phyloP scores from a whole-genome alignment of 2,888 invertebrate species.

The Scotopteryx bipunctaria region DNA sequence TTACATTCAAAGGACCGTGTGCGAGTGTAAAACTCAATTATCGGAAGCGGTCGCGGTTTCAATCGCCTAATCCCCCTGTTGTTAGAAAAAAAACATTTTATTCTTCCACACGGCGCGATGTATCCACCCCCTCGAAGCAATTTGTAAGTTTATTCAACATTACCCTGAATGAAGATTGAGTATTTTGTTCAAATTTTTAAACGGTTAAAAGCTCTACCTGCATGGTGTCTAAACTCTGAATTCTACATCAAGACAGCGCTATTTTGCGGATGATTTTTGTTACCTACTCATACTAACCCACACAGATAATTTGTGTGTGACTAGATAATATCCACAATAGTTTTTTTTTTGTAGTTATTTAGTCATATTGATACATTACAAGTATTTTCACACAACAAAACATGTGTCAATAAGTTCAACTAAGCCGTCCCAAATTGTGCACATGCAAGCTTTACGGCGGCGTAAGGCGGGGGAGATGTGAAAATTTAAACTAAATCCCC shows the following conservation, averaged over 20 bases:
- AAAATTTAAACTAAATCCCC: constrained; percentile 73
- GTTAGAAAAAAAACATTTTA: constrained; percentile 48
- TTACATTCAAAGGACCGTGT: constrained; percentile 17
- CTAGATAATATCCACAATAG: too few species aligned
- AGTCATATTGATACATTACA: too few species aligned
- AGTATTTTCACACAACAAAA: too few species aligned
- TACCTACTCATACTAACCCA: too few species aligned
- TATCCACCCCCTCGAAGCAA: constrained; percentile 42
- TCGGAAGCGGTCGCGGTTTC: constrained; percentile 56
- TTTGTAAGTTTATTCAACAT: constrained; percentile 26
- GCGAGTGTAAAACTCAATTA: constrained; percentile 56
- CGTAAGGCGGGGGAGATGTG: constrained; percentile 55
- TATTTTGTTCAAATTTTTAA: too few species aligned
- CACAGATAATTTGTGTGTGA: too few species aligned
- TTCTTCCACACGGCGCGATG: constrained; percentile 33
- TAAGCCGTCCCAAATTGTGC: constrained; percentile 57
- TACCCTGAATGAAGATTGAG: too few species aligned
- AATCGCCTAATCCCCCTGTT: constrained; percentile 48
- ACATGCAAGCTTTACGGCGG: constrained; percentile 42
- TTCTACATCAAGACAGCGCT: too few species aligned
- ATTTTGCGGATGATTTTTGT: too few species aligned
- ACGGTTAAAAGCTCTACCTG: too few species aligned
- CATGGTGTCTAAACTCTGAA: too few species aligned
- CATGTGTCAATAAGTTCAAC: constrained; percentile 39
- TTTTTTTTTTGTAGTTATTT: too few species aligned